These are phyloP conservation scores for Eubasilissa splendida DNA, from an alignment of 2,888 invertebrate species.

Conservation along the genomic window DNA sequence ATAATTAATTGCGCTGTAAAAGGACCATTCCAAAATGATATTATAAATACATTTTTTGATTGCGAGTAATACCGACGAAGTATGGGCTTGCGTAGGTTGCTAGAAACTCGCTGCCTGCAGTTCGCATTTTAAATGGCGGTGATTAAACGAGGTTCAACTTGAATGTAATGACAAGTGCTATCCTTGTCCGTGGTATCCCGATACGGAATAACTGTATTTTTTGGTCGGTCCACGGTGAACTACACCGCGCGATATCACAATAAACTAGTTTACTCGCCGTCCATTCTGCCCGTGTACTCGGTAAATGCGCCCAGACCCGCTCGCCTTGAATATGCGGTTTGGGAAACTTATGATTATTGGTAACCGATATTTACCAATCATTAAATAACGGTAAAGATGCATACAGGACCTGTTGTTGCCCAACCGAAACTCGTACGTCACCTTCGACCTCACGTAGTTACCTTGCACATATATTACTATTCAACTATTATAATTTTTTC, in stretches of 20 bases:
- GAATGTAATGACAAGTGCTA: conserved; percentile 19
- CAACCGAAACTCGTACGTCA: no score
- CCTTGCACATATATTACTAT: no score
- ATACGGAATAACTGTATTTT: conserved; percentile 30
- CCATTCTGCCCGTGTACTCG: neutral
- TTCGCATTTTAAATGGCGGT: no score
- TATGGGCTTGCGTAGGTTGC: no score
- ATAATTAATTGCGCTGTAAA: no score
- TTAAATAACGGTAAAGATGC: conserved; percentile 20
- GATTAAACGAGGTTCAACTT: neutral
- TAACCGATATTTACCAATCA: conserved; percentile 25
- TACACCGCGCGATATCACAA: neutral
- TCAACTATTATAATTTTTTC: no score
- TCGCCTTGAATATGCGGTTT: conserved; percentile 10
- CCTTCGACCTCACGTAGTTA: no score
- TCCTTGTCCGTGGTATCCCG: conserved; percentile 25
- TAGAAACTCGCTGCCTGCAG: no score
- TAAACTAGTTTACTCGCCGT: neutral
- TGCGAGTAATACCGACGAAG: no score
- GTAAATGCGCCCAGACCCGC: conserved; percentile 2
- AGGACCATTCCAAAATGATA: no score
- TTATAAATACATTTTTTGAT: no score
- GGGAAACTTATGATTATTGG: conserved; percentile 25
- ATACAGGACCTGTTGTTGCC: neutral
- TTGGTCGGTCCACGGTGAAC: conserved; percentile 27